Conservation (phyloP, 2,113 vertebrate genomes). For the Protobothrops mucrosquamatus region DNA sequence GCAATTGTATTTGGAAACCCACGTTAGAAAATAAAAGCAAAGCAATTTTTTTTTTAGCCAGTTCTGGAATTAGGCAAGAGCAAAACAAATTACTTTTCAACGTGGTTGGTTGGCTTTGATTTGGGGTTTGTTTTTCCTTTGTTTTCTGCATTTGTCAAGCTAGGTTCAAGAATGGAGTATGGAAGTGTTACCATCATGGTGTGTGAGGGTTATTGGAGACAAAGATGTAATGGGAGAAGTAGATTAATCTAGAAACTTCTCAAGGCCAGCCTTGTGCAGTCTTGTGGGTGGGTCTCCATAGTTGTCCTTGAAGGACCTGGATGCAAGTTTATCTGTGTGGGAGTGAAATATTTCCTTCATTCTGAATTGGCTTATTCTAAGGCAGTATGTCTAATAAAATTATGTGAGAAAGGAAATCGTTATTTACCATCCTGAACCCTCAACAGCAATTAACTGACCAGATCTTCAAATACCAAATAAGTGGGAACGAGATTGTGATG, state of each 20-base stretch:
- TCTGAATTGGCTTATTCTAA: not conserved
- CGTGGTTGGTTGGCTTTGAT: not conserved
- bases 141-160: not conserved
- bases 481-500: not conserved
- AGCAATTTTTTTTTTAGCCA: not conserved
- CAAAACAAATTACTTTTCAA: not conserved
- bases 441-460: not conserved
- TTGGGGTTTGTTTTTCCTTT: not conserved
- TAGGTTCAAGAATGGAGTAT: not conserved
- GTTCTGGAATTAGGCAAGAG: not conserved
- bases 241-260: not conserved
- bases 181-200: not conserved
- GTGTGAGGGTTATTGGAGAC: not conserved
- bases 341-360: not conserved
- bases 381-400: not conserved
- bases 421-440: not conserved
- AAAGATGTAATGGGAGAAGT: not conserved
- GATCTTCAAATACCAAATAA: not conserved
- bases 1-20: not conserved
- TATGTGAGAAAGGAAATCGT: not conserved
- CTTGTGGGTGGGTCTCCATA: not conserved
- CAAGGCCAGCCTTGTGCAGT: no score
- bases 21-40: not conserved
- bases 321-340: not conserved
- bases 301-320: not conserved